Evolutionary conservation across 1,140 invertebrate genomes (phyloP), one percentile per base, ranked within the genome.

Genomic region (Pogonomyrmex barbatus): DNA sequence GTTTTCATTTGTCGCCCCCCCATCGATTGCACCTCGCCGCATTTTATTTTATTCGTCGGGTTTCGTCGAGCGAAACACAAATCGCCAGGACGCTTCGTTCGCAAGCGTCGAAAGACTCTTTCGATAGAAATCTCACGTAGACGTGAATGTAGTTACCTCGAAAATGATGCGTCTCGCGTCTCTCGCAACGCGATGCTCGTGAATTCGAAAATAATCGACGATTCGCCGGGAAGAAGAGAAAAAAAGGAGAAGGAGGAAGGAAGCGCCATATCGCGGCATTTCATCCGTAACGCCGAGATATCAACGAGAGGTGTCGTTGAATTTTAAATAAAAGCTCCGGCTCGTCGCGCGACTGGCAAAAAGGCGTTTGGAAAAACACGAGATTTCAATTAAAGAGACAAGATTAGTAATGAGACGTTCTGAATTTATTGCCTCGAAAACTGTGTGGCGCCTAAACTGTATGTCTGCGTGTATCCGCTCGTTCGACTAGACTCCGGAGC

Each of bases 361-460:
- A 89, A 90, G 82, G 54, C 83, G 93, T 93, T 92, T 90, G 91
- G 89, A 94, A 95, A 94, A 94, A 95, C 94, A 95, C 93, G 93
- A 93, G 92, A 95, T 94, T 94, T 95, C 94, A 94, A 95, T 95
- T 95, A 95, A 94, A 95, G 93, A 92, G 93, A 94, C 93, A 94
- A 91, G 94, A 89, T 94, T 94, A 94, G 90, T 94, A 95, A 94
- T 94, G 94, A 94, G 93, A 90, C 89, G 84, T 88, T 88, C 87
- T 90, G 91, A 91, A 94, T 94, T 95, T 94, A 95, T 94, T 92
- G 92, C 91, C 87, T 85, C 86, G 67, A 67, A 87, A 90, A 84
- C 79, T 68, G 58, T 89, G 90, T 89, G 90, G 92, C 92, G 91
- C 91, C 92, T 85, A 78, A 89, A 70, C 24, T 24, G 24, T 24